These are phyloP conservation scores for Cetonia aurata DNA, from an alignment of 2,888 invertebrate genomes.

Conservation along the genomic window DNA sequence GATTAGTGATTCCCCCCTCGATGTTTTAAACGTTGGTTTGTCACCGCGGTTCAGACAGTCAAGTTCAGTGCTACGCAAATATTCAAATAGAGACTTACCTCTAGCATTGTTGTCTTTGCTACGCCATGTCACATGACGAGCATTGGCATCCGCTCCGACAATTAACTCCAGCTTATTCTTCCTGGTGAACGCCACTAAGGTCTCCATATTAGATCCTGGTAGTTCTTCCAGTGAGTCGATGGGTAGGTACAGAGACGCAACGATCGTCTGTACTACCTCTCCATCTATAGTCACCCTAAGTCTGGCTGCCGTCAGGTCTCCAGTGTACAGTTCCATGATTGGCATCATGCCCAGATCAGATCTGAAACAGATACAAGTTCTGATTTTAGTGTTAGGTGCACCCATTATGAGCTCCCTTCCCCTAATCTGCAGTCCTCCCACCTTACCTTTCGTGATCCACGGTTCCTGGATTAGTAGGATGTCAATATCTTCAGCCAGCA, in stretches of 20 bases:
- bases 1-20: conserved; percentile 4
- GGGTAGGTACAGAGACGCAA: too few species aligned
- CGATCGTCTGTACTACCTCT: too few species aligned
- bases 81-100: background rate
- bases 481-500: background rate
- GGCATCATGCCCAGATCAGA: background rate
- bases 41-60: background rate
- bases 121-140: background rate
- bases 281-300: too few species aligned
- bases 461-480: background rate
- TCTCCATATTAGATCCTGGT: too few species aligned
- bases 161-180: too few species aligned
- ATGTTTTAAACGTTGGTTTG: conserved; percentile 3
- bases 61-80: background rate
- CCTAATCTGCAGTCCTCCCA: background rate
- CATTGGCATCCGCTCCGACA: too few species aligned
- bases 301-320: too few species aligned
- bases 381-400: background rate
- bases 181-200: too few species aligned
- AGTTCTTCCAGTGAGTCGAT: too few species aligned
- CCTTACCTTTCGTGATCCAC: background rate
- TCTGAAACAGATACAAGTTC: conserved; percentile 15
- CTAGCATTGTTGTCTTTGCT: background rate
- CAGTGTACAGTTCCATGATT: background rate
- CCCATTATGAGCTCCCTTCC: background rate